Conservation (phyloP, 2,797 vertebrate genomes). For the Garrulus glandarius region DNA sequence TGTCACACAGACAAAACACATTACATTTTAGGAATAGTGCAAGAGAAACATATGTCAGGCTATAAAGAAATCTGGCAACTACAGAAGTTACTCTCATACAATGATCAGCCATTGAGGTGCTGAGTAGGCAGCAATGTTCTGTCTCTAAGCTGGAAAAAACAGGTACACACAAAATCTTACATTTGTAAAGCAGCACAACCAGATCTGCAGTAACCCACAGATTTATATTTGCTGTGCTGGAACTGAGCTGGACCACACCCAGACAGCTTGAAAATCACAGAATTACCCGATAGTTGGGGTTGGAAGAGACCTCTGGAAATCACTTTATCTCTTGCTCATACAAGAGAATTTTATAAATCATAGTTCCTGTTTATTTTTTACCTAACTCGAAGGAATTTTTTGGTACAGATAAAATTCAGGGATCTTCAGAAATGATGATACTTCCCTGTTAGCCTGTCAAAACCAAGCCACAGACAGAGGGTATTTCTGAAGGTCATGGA, state of each 20-base stretch:
- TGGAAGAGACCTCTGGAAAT: neutral
- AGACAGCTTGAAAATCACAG: neutral
- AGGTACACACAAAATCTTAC: neutral
- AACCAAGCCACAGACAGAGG: neutral
- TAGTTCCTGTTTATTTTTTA: neutral
- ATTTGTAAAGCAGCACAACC: neutral
- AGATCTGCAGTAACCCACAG: neutral
- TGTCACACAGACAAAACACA: neutral
- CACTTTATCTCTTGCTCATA: neutral
- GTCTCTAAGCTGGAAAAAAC: neutral
- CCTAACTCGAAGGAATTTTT: neutral
- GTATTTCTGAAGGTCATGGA: neutral
- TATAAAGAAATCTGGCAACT: neutral
- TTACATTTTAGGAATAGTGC: neutral
- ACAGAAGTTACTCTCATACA: neutral
- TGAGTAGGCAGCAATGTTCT: fast-evolving
- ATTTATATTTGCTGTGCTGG: neutral
- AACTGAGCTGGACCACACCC: neutral
- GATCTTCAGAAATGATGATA: neutral
- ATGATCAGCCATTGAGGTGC: neutral
- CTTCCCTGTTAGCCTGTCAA: neutral
- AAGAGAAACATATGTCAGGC: neutral
- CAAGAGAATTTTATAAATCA: neutral
- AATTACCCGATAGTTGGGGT: neutral
- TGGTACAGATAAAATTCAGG: neutral